Base-by-base conservation (phyloP, 2,797 vertebrate genomes). In the Trematomus bernacchii region DNA sequence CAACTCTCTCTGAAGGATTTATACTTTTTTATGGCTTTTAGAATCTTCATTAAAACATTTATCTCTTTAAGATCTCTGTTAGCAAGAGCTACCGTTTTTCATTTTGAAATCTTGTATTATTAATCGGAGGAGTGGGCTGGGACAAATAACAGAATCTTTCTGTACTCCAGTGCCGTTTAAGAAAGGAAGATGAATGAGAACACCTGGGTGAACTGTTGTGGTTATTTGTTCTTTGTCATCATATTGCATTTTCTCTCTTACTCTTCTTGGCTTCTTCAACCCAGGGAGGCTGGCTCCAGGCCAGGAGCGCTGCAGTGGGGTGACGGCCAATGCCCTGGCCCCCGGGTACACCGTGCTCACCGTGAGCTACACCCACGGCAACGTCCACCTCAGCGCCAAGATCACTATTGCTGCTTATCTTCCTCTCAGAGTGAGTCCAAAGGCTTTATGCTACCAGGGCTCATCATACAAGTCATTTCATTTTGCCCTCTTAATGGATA, bases 401-500 rank as follows among this genome's bases (percentile, higher is more conserved):
- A 97, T 99, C 92, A 95, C 96, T 79, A 95, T 99, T 0, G 96
- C 97, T 2, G 96, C 97, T 47, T 95, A 97, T 79, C 91, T 96
- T 10, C 96, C 96, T 0, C 93, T 99, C 48, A 95, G 79, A 84
- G 98, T 99, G 90, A 96, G 96, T 58, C 30, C 9, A 53, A 19
- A 66, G 57, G 14, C 68, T 57, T 61, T n/a, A 15, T 80, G 27
- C 43, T 72, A 68, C 19, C 18, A 57, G 14, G 14, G 58, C 23
- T 71, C 5, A 30, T 21, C 13, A 16, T 73, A 4, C 71, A 37
- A 66, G 37, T 37, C 4, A 0, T 46, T n/a, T 50, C 2, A 14
- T 46, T 70, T 58, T 19, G 2, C 21, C 14, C 6, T 10, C n/a
- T 15, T 27, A 30, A 13, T 44, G 2, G 13, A 30, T 62, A 18